Evolutionary conservation across 2,797 vertebrate species (phyloP).

Genomic region (Triplophysa bombifrons): DNA sequence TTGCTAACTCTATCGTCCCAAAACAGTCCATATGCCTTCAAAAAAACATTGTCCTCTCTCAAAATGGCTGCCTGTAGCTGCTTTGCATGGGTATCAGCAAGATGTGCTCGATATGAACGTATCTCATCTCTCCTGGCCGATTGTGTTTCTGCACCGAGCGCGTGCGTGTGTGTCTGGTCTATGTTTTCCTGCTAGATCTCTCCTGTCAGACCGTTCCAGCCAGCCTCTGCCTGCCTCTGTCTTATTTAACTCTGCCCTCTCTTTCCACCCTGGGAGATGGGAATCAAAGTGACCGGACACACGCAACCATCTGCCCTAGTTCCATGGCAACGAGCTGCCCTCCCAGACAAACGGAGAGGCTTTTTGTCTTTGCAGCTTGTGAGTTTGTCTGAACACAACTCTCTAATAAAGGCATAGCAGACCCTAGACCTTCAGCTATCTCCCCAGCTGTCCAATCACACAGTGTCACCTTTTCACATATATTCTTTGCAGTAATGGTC

Average conservation of each 20-base stretch:
- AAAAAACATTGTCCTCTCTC: slow-evolving; percentile 10
- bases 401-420: slow-evolving; percentile 43
- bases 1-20: slow-evolving; percentile 29
- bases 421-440: slow-evolving; percentile 16
- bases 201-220: slow-evolving; percentile 54
- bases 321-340: slow-evolving; percentile 52
- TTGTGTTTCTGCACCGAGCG: slow-evolving; percentile 41
- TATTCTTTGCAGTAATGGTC: slow-evolving; percentile 28
- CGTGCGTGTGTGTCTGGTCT: slow-evolving; percentile 20
- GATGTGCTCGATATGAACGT: slow-evolving; percentile 34
- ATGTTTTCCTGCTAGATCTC: slow-evolving; percentile 48
- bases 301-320: slow-evolving; percentile 53
- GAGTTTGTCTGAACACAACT: slow-evolving; percentile 39
- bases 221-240: slow-evolving; percentile 47
- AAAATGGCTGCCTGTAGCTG: slow-evolving; percentile 46
- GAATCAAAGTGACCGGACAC: slow-evolving; percentile 55
- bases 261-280: slow-evolving; percentile 44
- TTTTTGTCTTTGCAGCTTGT: slow-evolving; percentile 46
- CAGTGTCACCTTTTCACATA: slow-evolving; percentile 45
- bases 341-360: slow-evolving; percentile 37
- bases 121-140: slow-evolving; percentile 36
- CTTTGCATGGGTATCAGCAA: slow-evolving; percentile 24
- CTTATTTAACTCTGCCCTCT: slow-evolving; percentile 57
- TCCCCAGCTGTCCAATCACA: slow-evolving; percentile 43
- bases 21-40: slow-evolving; percentile 23